These are phyloP conservation scores for Zygothrica quintamaculata DNA, from an alignment of 2,888 invertebrate genomes.

Conservation along the genomic window DNA sequence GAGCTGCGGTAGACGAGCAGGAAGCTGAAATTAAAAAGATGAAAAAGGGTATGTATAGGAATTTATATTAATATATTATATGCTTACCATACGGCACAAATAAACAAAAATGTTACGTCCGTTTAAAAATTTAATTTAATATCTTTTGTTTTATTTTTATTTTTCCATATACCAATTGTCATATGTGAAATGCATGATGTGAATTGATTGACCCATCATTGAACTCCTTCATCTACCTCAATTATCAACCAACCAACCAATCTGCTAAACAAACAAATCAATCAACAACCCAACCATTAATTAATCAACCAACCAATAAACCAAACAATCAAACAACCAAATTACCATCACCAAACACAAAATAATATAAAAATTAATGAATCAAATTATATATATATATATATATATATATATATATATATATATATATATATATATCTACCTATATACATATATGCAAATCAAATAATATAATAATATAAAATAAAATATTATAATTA, in stretches of 20 bases:
- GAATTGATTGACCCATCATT: constrained; percentile 80
- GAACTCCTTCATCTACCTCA: constrained; percentile 71
- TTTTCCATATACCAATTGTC: constrained; percentile 73
- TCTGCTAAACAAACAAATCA: constrained; percentile 25
- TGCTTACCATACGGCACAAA: background rate
- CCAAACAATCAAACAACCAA: constrained; percentile 33
- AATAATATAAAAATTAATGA: constrained; percentile 38
- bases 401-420: no score
- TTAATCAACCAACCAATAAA: constrained; percentile 40
- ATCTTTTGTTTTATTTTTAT: constrained; percentile 61
- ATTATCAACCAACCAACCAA: constrained; percentile 50
- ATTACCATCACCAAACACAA: constrained; percentile 53
- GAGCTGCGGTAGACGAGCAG: constrained; percentile 96
- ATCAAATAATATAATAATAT: constrained; percentile 16
- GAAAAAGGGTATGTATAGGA: constrained; percentile 93
- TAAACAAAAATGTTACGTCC: constrained; percentile 15
- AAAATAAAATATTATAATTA: constrained; percentile 22
- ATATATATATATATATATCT: no score
- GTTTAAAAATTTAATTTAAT: constrained; percentile 57
- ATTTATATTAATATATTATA: background rate
- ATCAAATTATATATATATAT: constrained; percentile 43
- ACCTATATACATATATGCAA: no score
- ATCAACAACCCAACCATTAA: constrained; percentile 23
- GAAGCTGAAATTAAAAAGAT: constrained; percentile 96
- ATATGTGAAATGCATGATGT: constrained; percentile 82